Conservation (phyloP, 92 coral and sea anemone genomes). For the Ricordea florida region DNA sequence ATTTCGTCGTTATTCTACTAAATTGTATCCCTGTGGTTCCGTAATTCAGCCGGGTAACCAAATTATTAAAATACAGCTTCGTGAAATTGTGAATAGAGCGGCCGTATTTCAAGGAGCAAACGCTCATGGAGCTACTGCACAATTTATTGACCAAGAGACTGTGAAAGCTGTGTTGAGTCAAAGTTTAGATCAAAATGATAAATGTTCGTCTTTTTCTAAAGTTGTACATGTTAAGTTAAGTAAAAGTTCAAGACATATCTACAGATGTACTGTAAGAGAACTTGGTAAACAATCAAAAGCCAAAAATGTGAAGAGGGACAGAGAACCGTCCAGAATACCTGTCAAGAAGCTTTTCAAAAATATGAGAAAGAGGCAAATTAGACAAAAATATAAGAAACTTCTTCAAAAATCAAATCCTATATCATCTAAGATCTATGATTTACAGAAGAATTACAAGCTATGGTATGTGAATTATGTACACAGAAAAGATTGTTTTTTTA, state of each 20-base stretch:
- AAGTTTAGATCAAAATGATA: not conserved
- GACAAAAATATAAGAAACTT: constrained; percentile 26
- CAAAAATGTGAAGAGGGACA: constrained; percentile 16
- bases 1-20: too few relatives aligned
- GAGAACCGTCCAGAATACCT: constrained; percentile 51
- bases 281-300: constrained; percentile 17
- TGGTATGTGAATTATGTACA: constrained; percentile 39
- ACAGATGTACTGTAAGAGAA: constrained; percentile 35
- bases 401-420: constrained; percentile 21
- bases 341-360: constrained; percentile 20
- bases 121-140: constrained; percentile 3
- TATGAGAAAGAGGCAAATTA: constrained; percentile 26
- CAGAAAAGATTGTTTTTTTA: constrained; percentile 10
- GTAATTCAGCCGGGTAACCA: not conserved
- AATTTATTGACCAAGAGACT: constrained; percentile 22
- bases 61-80: not conserved
- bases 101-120: not conserved
- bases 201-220: not conserved
- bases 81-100: not conserved
- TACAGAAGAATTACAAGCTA: constrained; percentile 10
- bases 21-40: not conserved
- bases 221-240: constrained; percentile 11
- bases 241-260: constrained; percentile 5
- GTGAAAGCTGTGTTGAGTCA: constrained; percentile 41
- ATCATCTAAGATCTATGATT: constrained; percentile 33